Evolutionary conservation across 2,797 vertebrate genomes (phyloP), one percentile per base, ranked within the genome.

Genomic region (Arvicola amphibius): DNA sequence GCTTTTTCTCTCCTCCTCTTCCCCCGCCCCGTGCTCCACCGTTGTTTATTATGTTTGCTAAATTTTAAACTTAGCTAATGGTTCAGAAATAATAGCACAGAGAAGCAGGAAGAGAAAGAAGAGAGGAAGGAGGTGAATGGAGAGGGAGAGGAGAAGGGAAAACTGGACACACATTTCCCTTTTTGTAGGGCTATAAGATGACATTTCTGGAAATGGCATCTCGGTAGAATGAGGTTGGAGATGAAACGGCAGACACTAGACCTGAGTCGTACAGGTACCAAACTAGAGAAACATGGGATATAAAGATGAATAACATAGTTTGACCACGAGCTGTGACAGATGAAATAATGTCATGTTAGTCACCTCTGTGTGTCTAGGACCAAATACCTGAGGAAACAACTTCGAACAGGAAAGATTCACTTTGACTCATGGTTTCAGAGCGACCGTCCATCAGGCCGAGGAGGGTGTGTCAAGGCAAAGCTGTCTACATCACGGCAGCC

Each of bases 21-120:
- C 37, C 21, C 23, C 10, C 23, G 16, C 40, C 61, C 51, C 21
- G 0, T 13, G 40, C 37, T 53, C 29, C 32, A 0, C 46, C 14
- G 1, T 37, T 40, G 21, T 17, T 73, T 93, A 25, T 56, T 71
- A 6, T 96, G 76, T 79, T 91, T 90, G 88, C 46, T 85, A 56
- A 80, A 65, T 77, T 78, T 92, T 77, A 81, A 79, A 48, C 29
- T 91, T 88, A 86, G 65, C 56, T 88, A 61, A 67, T 65, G 79
- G 13, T 79, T 77, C 87, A 59, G 40, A 95, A 81, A 65, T 74
- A n/a, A 27, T 81, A 56, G 25, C 37, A 13, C 21, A 92, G 7
- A 80, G 48, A 63, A 19, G 19, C 6, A n/a, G 13, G 63, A 8
- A 65, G 21, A 69, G 21, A 74, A 1, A 27, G 11, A 37, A 27